Percentiles rank a stretch among this genome's conserved stretches.
These are phyloP conservation scores for Labeo catla DNA, from an alignment of 2,113 vertebrate genomes.

Conservation along the genomic window DNA sequence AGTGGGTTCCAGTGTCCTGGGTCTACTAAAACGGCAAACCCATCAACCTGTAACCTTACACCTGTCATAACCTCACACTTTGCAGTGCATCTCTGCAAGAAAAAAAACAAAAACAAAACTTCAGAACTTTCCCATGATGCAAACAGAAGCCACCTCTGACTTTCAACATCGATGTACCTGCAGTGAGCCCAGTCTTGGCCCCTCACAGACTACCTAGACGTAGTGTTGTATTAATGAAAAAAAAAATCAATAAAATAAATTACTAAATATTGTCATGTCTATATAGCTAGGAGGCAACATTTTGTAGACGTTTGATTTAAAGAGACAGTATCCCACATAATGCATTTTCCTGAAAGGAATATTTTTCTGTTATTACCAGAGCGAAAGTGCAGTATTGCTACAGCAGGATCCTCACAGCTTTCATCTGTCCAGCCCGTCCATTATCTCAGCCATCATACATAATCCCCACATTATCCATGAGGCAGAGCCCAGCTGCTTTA, in stretches of 20 bases:
- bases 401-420: not conserved
- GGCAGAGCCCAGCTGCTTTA: not conserved
- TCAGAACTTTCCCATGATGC: constrained; percentile 46
- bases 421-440: constrained; percentile 8
- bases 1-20: constrained; percentile 99
- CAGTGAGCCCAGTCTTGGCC: constrained; percentile 83
- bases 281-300: constrained; percentile 88
- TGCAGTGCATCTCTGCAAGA: constrained; percentile 62
- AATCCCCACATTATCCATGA: constrained; percentile 30
- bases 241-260: constrained; percentile 59
- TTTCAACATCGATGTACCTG: constrained; percentile 80
- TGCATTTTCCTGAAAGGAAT: not conserved
- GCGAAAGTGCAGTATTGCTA: not conserved
- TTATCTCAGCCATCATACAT: constrained; percentile 26
- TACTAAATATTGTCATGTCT: constrained; percentile 94
- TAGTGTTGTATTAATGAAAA: constrained; percentile 90
- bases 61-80: constrained; percentile 47
- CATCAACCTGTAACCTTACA: constrained; percentile 1
- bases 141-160: constrained; percentile 73
- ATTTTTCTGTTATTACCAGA: not conserved
- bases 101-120: constrained; percentile 50
- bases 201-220: constrained; percentile 88
- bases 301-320: constrained; percentile 77
- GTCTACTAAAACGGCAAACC: constrained; percentile 74
- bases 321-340: constrained; percentile 74